phyloP scores from a whole-genome alignment of 2,113 vertebrate genomes.

The Zosterops borbonicus region DNA sequence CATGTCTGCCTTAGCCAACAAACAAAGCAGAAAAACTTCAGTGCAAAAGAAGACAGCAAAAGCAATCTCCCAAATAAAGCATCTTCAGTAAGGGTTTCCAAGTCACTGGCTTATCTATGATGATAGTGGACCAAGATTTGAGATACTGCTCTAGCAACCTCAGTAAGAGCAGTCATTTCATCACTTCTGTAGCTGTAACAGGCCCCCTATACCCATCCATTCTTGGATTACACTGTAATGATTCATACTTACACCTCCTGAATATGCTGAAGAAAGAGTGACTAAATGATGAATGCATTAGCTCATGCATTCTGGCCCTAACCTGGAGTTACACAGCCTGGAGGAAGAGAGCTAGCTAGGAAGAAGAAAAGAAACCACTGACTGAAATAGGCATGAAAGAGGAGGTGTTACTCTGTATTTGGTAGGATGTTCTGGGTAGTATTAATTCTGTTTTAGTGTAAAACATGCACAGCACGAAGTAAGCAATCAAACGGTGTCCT shows the following conservation, averaged over 20 bases:
- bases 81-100: neutral
- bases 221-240: neutral
- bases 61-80: neutral
- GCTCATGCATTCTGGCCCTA: neutral
- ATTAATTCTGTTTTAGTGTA: neutral
- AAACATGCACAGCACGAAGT: neutral
- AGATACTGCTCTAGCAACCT: neutral
- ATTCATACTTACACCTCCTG: neutral
- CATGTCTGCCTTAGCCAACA: neutral
- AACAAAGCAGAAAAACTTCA: neutral
- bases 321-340: neutral
- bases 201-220: fast-evolving
- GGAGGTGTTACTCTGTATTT: neutral
- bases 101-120: neutral
- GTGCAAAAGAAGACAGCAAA: neutral
- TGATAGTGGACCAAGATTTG: neutral
- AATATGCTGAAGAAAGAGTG: neutral
- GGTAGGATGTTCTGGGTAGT: neutral
- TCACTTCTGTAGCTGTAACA: neutral
- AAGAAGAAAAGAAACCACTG: neutral
- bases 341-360: neutral
- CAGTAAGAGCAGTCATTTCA: neutral
- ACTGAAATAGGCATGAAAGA: neutral
- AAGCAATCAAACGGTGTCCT: neutral
- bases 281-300: neutral